Base-by-base conservation (phyloP, 2,888 invertebrate genomes). In the Drosophila sordidapex region DNA sequence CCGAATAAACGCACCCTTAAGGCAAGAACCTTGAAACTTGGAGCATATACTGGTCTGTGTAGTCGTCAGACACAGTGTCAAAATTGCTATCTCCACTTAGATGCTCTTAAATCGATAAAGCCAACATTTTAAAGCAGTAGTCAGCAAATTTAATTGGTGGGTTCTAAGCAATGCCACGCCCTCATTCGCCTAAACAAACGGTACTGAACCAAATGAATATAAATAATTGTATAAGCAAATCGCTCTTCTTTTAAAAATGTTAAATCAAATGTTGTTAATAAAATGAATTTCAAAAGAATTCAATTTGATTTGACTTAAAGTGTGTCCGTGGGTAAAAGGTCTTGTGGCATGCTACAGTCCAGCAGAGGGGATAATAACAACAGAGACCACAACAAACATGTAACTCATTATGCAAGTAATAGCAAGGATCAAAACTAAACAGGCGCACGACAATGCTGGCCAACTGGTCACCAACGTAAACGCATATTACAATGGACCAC, bases 321-420 rank as follows among this genome's bases (percentile, higher is more conserved):
- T 38, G 27, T 31, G 62, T 2, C n/a, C 25, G 6, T 38, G 27
- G 36, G 1, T n/a, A 38, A 63, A 29, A 5, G 25, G 36, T 56
- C 8, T 40, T 15, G 36, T 13, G 15, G 59, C 36, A 36, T 29
- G 43, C 27, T 29, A 35, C 49, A 65, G 31, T 10, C 5, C 53
- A 43, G 53, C 38, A 27, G 35, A 35, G 48, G 51, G 53, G 4
- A 49, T 53, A 33, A 67, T 54, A 64, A 49, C 40, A 62, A 46
- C 25, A 21, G 59, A 58, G 60, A 65, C 74, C 80, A 71, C 68
- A 68, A 59, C 79, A 84, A 87, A 83, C 83, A 87, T 82, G 81
- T 81, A 76, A 73, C 85, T 81, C 83, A 85, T 85, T 87, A 85
- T 84, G 76, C 87, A 77, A 77, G 76, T 82, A 81, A 71, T 75